Conservation (phyloP, 2,113 vertebrate species). For the Meriones unguiculatus region DNA sequence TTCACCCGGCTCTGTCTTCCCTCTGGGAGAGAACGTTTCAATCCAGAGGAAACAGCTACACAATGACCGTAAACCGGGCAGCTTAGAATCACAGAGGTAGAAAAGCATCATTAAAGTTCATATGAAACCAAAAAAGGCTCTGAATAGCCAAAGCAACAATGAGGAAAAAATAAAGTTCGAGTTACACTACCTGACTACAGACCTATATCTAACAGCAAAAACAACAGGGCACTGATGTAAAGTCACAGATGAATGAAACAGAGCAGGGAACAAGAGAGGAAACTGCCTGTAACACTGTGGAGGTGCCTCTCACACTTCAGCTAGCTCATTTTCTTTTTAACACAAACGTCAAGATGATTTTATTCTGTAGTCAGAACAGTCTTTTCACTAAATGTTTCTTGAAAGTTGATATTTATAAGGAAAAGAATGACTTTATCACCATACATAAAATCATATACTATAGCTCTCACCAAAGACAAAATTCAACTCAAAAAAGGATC, state of each 20-base stretch:
- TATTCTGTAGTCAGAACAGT: background rate
- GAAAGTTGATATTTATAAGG: background rate
- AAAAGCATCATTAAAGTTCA: background rate
- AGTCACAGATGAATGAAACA: background rate
- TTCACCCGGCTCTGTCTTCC: background rate
- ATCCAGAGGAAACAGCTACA: background rate
- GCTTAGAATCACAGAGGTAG: background rate
- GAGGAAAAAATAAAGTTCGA: background rate
- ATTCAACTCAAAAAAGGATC: background rate
- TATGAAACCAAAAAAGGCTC: background rate
- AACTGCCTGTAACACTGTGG: background rate
- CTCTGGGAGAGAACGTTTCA: background rate
- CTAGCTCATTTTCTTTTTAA: background rate
- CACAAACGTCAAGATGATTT: background rate
- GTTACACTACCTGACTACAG: background rate
- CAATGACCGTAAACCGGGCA: background rate
- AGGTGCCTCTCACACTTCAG: too few relatives aligned
- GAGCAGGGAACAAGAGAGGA: background rate
- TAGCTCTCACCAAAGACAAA: background rate
- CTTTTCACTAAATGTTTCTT: background rate
- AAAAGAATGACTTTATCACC: background rate
- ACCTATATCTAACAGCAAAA: background rate
- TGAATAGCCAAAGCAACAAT: background rate
- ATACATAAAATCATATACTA: background rate
- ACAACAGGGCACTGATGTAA: background rate